phyloP scores from a whole-genome alignment of 2,113 vertebrate genomes.

The western clawed frog (Xenopus tropicalis) region DNA sequence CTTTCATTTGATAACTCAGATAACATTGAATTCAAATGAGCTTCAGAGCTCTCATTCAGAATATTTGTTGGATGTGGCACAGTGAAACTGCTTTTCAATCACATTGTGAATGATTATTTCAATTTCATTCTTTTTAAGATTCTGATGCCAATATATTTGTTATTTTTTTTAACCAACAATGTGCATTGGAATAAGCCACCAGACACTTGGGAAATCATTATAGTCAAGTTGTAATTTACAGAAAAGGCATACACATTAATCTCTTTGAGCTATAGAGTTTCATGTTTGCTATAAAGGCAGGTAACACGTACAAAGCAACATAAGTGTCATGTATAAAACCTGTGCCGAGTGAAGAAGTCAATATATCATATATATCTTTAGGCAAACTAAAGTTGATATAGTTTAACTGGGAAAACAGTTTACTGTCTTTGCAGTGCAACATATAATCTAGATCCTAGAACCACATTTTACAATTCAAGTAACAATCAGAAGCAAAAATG shows the following conservation, averaged over 20 bases:
- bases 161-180: not conserved
- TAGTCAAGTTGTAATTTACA: constrained; percentile 12
- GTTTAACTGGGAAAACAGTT: too few species aligned
- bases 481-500: too few species aligned
- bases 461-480: too few species aligned
- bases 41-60: not conserved
- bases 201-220: constrained; percentile 26
- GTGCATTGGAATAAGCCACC: constrained; percentile 1
- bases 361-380: not conserved
- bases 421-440: too few species aligned
- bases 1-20: constrained; percentile 36
- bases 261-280: not conserved
- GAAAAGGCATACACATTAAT: constrained; percentile 31
- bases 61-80: constrained; percentile 13
- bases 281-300: constrained; percentile 4
- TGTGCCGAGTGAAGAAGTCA: not conserved
- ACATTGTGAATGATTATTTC: not conserved
- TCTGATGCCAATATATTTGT: not conserved
- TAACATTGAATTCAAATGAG: constrained; percentile 20
- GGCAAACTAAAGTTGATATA: too few species aligned
- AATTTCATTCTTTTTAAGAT: not conserved
- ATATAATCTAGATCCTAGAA: too few species aligned
- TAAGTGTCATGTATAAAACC: not conserved
- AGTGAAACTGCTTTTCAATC: constrained; percentile 9
- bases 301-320: constrained; percentile 1